Evolutionary conservation across 2,888 invertebrate genomes (phyloP).

Genomic region (Crossocerus cetratus): DNA sequence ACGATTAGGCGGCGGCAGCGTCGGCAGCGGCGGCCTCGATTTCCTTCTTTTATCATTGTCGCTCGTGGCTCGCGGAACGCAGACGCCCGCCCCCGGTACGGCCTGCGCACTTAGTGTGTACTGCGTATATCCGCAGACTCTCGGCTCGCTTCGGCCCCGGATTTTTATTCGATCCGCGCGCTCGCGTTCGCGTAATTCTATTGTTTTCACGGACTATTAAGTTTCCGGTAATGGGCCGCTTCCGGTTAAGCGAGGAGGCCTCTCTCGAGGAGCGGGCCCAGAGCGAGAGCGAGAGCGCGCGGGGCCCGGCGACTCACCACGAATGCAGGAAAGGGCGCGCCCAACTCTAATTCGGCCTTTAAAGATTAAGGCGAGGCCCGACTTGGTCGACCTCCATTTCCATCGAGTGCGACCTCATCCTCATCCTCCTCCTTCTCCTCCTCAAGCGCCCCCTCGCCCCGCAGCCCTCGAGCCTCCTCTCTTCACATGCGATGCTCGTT

Average conservation of each 20-base stretch:
- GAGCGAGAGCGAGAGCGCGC: too few species aligned
- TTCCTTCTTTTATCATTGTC: constrained; percentile 46
- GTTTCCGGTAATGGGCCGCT: constrained; percentile 74
- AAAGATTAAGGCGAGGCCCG: constrained; percentile 73
- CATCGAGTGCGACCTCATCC: constrained; percentile 35
- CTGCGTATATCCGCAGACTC: constrained; percentile 2
- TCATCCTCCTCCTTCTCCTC: constrained; percentile 23
- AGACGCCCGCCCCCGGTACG: neutral
- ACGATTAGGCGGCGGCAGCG: constrained; percentile 49
- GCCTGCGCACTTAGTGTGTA: too few species aligned
- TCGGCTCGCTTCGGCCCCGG: constrained; percentile 36
- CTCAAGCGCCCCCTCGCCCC: constrained; percentile 10
- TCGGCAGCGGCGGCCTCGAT: constrained; percentile 42
- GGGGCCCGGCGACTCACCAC: constrained; percentile 70
- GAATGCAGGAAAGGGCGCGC: constrained; percentile 77
- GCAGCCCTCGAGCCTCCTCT: neutral
- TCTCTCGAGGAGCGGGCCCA: constrained; percentile 19
- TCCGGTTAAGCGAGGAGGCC: constrained; percentile 65
- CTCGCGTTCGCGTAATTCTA: constrained; percentile 71
- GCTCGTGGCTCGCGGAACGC: neutral
- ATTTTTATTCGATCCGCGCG: constrained; percentile 73
- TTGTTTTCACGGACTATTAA: constrained; percentile 78
- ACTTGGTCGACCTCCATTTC: constrained; percentile 55
- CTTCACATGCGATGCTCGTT: constrained; percentile 40
- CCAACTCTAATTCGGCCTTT: constrained; percentile 73